phyloP scores from a whole-genome alignment of 2,113 vertebrate species.

The Dascyllus trimaculatus region DNA sequence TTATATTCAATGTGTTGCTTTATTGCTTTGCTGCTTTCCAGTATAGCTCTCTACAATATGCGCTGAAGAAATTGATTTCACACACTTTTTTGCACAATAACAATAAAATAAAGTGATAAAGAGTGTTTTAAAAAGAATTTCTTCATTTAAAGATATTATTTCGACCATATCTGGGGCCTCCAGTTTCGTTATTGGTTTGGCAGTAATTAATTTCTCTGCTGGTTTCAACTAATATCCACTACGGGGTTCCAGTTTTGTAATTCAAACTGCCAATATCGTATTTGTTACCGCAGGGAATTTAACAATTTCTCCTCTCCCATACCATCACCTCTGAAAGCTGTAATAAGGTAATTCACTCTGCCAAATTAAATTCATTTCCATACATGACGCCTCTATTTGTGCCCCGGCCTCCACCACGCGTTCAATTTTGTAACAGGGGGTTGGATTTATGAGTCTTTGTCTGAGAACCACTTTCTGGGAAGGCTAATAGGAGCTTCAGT shows the following conservation, averaged over 20 bases:
- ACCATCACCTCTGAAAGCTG: conserved; percentile 46
- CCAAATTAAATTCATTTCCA: conserved; percentile 75
- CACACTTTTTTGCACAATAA: background rate
- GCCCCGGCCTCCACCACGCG: conserved; percentile 37
- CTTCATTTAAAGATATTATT: conserved; percentile 18
- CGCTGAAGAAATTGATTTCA: conserved; percentile 2
- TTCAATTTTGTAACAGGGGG: conserved; percentile 68
- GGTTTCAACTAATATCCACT: conserved; percentile 23
- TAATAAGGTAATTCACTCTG: conserved; percentile 73
- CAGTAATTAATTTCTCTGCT: conserved; percentile 57
- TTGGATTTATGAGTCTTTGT: conserved; percentile 79
- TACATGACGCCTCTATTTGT: conserved; percentile 62
- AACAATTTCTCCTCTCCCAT: conserved; percentile 37
- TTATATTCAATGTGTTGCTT: conserved; percentile 47
- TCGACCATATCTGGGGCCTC: background rate
- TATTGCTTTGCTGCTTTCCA: conserved; percentile 37
- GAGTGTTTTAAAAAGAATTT: background rate
- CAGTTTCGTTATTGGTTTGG: conserved; percentile 45
- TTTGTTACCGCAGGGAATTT: conserved; percentile 57
- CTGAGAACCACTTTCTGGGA: conserved; percentile 61
- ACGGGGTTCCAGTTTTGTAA: conserved; percentile 49
- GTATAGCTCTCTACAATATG: background rate
- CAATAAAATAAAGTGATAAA: background rate
- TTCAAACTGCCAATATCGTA: conserved; percentile 52
- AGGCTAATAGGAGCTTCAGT: conserved; percentile 56